Evolutionary conservation across 1,140 invertebrate genomes (phyloP), one percentile per base, ranked within the genome.

Genomic region (Hylaeus anthracinus): DNA sequence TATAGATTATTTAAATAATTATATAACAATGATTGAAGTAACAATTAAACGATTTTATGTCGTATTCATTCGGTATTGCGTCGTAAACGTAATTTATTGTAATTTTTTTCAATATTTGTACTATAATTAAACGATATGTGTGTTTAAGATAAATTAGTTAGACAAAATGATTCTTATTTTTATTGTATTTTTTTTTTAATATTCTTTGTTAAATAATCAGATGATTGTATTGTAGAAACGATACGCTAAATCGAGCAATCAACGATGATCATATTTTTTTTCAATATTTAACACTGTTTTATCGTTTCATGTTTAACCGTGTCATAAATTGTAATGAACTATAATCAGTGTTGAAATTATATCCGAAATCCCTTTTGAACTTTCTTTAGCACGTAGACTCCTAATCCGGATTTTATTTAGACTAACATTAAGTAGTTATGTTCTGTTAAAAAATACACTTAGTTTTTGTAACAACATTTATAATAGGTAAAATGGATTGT

Each of bases 401-500:
- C 3, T 58, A 1, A 56, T 63, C 12, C 15, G 1, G 45, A 45
- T 26, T 67, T 58, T 70, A 12, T 55, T 3, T 14, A 3, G 12
- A 37, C n/a, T 41, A 79, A n/a, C 51, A 48, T 51, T 61, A 26
- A 39, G 63, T 60, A 41, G 48, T 55, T 58, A 15, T 56, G 39
- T 74, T 72, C 3, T 63, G 6, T 77, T 51, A 55, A 63, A n/a
- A 61, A 72, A 56, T 72, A 67, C 45, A 67, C 65, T 72, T 69
- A 61, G 58, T 76, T 79, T 65, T 73, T 64, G 45, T 69, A 67
- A 79, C 45, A 72, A 43, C 66, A 77, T 85, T 71, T 86, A 61
- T 72, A 15, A 80, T 66, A 86, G 84, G 73, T 82, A 80, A 72
- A 79, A 86, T 84, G 84, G 85, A 85, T 51, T 65, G n/a, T 45